Base-by-base conservation (phyloP, 1,140 invertebrate species). In the Palaemon carinicauda region DNA sequence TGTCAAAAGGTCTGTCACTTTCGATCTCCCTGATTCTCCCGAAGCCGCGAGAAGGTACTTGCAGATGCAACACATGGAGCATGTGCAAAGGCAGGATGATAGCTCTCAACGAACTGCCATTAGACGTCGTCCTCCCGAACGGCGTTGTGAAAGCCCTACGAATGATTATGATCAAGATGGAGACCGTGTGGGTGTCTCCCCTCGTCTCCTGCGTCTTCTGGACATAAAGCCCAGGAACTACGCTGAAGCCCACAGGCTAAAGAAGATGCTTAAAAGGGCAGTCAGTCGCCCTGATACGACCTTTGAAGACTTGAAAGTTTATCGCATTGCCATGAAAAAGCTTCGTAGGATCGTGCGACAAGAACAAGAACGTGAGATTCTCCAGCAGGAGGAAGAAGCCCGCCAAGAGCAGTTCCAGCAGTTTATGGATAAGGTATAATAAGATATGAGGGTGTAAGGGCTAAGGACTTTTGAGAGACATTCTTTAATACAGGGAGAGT, bases 231-330 rank as follows among this genome's bases (percentile, higher is more conserved):
- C 85, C 7, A 74, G 74, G 79, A 74, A 82, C n/a, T 87, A 87
- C 31, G 73, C 77, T 29, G 80, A 88, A 54, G 89, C 89, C 2
- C 89, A 88, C 79, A 65, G 89, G 24, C 79, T 89, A 7, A 89
- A 89, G 74, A 89, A 89, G 78, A 88, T 88, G 82, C 82, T 89
- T 31, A 85, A 86, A 73, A 73, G 87, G 17, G 82, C 87, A 1
- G 87, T 89, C 56, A 88, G 83, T 75, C 77, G 89, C 12, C 88
- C 88, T 5, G 83, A 89, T 80, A 87, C 89, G 31, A 88, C 87
- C 65, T 89, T 89, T 17, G 89, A 89, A 50, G 89, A 89, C 73
- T 60, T 89, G 27, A 89, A 89, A 41, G 82, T 84, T 10, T 89
- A 89, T 24, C 75, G 89, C 17, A 51, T 80, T 14, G 87, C 82